phyloP scores from a whole-genome alignment of 2,888 invertebrate genomes.

The Acanthosepion esculentum region DNA sequence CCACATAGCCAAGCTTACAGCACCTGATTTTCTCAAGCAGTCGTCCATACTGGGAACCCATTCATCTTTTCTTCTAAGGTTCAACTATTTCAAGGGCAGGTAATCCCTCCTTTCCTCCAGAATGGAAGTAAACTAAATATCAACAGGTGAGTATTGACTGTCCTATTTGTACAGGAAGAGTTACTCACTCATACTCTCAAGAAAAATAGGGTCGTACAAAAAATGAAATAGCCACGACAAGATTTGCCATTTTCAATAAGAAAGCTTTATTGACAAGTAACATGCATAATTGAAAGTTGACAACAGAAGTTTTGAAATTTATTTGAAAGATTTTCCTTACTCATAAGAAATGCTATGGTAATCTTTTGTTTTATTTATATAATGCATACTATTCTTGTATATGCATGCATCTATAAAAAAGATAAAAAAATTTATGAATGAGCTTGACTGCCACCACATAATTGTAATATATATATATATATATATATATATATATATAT shows the following conservation, averaged over 20 bases:
- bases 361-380: background rate
- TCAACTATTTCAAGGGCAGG: too few relatives aligned
- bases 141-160: too few relatives aligned
- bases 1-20: too few relatives aligned
- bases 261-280: constrained; percentile 20
- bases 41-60: too few relatives aligned
- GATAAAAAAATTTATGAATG: too few relatives aligned
- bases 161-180: too few relatives aligned
- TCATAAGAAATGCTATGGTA: background rate
- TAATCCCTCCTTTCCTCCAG: too few relatives aligned
- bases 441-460: too few relatives aligned
- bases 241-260: background rate
- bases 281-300: background rate
- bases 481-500: background rate
- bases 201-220: background rate
- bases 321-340: background rate
- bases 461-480: background rate
- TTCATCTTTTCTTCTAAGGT: too few relatives aligned
- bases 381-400: background rate
- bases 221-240: background rate
- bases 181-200: too few relatives aligned
- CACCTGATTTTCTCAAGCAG: too few relatives aligned
- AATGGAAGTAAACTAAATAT: too few relatives aligned
- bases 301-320: background rate
- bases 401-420: background rate